Percentiles rank a stretch among this genome's conserved stretches.
Evolutionary conservation across 1,140 invertebrate species (phyloP).

Genomic region (Leptoteleia sp.): DNA sequence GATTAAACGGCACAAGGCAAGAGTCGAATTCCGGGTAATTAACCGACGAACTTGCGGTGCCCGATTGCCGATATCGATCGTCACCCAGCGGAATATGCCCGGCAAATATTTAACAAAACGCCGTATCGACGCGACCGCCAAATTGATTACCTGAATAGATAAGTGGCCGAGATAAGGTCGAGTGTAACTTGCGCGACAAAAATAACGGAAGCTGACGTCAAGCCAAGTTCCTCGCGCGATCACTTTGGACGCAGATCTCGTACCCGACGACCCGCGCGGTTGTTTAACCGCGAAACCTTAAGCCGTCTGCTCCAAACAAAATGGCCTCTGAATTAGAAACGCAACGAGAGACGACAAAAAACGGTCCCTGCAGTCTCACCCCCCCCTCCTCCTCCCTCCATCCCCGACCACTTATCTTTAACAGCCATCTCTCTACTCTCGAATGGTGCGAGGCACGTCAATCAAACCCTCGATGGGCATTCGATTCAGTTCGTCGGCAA

Average conservation of each 20-base stretch:
- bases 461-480: conserved; percentile 33
- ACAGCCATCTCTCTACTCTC: conserved; percentile 27
- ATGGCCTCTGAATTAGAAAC: conserved; percentile 37
- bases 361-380: conserved; percentile 9
- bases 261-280: conserved; percentile 1
- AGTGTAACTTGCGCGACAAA: conserved; percentile 23
- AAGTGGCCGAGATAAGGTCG: conserved; percentile 24
- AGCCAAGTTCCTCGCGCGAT: background rate
- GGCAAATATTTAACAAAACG: conserved; percentile 17
- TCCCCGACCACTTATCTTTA: conserved; percentile 29
- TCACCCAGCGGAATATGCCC: conserved; percentile 1
- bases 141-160: conserved; percentile 31
- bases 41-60: conserved; percentile 15
- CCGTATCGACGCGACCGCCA: conserved; percentile 5
- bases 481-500: conserved; percentile 21
- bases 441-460: conserved; percentile 34
- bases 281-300: conserved; percentile 9
- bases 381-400: no score
- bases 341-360: background rate
- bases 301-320: conserved; percentile 8
- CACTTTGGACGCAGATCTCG: conserved; percentile 10
- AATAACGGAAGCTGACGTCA: conserved; percentile 53
- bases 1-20: background rate
- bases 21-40: conserved; percentile 31
- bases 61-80: conserved; percentile 27